Conservation (phyloP, 2,113 vertebrate genomes). For the Hyperopisus bebe region DNA sequence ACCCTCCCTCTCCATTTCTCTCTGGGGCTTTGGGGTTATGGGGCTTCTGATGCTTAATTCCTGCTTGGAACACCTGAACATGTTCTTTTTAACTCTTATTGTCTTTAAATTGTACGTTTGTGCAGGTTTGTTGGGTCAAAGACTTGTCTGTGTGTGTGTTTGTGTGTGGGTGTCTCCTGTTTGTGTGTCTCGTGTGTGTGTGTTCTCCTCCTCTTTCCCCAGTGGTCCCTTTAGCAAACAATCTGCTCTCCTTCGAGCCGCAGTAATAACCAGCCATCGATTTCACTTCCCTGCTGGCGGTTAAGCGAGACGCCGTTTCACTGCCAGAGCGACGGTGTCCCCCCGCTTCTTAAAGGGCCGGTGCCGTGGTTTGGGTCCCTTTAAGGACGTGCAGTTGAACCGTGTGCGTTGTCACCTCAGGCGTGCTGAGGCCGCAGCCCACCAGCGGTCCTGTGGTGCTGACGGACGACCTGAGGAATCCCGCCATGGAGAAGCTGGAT, state of each 20-base stretch:
- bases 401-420: slow-evolving; percentile 37
- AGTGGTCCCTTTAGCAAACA: not conserved
- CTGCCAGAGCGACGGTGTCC: not conserved
- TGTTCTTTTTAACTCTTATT: not conserved
- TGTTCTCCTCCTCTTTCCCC: not conserved
- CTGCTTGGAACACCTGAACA: slow-evolving; percentile 15
- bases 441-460: slow-evolving; percentile 79
- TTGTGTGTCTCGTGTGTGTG: not conserved
- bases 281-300: not conserved
- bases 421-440: slow-evolving; percentile 43
- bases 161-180: not conserved
- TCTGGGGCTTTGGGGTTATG: not conserved
- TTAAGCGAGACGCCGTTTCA: not conserved
- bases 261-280: not conserved
- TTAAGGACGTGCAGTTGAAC: slow-evolving; percentile 10
- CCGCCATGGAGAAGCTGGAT: slow-evolving; percentile 95
- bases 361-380: not conserved
- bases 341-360: not conserved
- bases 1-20: not conserved
- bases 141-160: not conserved
- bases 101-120: not conserved
- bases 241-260: not conserved
- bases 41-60: slow-evolving; percentile 30
- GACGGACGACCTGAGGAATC: slow-evolving; percentile 86
- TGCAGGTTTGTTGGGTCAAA: not conserved